Conservation (phyloP, 2,888 invertebrate species). For the Eupithecia pulchellata region DNA sequence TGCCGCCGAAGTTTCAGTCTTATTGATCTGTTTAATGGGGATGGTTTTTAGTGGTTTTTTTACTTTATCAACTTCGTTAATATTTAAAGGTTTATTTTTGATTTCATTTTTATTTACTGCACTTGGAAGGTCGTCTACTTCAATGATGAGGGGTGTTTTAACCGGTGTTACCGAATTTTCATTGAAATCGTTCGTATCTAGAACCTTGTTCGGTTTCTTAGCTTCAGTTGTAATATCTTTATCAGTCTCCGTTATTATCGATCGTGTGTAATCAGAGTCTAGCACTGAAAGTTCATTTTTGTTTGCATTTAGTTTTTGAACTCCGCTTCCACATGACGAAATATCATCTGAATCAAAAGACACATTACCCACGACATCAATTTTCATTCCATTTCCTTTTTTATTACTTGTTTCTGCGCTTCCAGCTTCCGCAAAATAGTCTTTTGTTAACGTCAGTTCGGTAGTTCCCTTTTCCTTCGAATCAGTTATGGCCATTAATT, state of each 20-base stretch:
- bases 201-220: not conserved
- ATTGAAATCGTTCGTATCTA: slow-evolving; percentile 26
- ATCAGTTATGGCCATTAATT: not conserved
- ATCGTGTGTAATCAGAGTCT: slow-evolving; percentile 31
- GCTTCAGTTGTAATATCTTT: slow-evolving; percentile 14
- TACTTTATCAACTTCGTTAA: not conserved
- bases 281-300: slow-evolving; percentile 11
- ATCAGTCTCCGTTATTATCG: slow-evolving; percentile 13
- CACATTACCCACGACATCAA: slow-evolving; percentile 3
- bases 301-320: not conserved
- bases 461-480: not conserved
- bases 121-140: not conserved
- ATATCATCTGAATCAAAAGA: slow-evolving; percentile 28
- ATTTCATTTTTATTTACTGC: not conserved
- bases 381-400: not conserved
- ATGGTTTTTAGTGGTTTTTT: not conserved
- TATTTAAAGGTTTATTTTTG: not conserved
- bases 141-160: not conserved
- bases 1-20: slow-evolving; percentile 8
- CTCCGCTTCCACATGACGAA: slow-evolving; percentile 2
- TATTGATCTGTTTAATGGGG: slow-evolving; percentile 39
- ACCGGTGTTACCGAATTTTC: not conserved
- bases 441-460: not conserved
- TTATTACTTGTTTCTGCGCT: not conserved
- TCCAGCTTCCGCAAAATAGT: slow-evolving; percentile 5